These are phyloP conservation scores for Phrynosoma blainvillii DNA, from an alignment of 2,113 vertebrate genomes.

Conservation along the genomic window DNA sequence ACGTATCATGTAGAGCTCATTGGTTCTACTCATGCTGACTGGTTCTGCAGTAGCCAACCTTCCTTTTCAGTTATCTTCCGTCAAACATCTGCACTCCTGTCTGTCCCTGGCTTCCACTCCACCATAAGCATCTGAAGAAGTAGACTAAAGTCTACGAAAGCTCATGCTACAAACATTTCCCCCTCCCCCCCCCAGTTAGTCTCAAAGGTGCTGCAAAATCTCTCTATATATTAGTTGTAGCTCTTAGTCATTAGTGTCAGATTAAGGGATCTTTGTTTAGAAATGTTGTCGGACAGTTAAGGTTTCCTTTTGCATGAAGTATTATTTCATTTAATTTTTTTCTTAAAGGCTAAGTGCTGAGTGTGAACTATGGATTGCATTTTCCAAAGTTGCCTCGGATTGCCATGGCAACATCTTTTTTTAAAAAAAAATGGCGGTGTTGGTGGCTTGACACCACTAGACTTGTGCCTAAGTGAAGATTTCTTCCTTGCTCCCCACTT, in stretches of 20 bases:
- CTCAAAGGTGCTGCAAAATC: too few species aligned
- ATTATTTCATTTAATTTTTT: neutral
- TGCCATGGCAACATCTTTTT: slow-evolving; percentile 60
- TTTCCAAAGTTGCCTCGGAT: slow-evolving; percentile 45
- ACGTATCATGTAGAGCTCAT: too few species aligned
- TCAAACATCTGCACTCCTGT: too few species aligned
- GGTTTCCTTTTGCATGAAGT: slow-evolving; percentile 26
- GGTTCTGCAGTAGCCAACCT: too few species aligned
- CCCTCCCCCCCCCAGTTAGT: too few species aligned
- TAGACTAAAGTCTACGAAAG: too few species aligned
- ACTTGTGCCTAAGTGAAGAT: slow-evolving; percentile 42
- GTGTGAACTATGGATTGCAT: slow-evolving; percentile 6
- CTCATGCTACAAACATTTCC: too few species aligned
- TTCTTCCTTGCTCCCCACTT: neutral
- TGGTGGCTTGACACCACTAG: slow-evolving; percentile 49
- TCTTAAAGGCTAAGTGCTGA: neutral
- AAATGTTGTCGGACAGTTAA: neutral
- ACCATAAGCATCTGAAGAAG: too few species aligned
- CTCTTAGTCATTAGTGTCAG: neutral
- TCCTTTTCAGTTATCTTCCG: too few species aligned
- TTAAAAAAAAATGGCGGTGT: slow-evolving; percentile 44
- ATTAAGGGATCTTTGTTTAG: neutral
- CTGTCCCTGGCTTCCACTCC: too few species aligned
- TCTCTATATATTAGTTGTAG: too few species aligned
- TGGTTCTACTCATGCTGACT: too few species aligned